Base-by-base conservation (phyloP, 2,113 vertebrate genomes). In the Vireo altiloquus region DNA sequence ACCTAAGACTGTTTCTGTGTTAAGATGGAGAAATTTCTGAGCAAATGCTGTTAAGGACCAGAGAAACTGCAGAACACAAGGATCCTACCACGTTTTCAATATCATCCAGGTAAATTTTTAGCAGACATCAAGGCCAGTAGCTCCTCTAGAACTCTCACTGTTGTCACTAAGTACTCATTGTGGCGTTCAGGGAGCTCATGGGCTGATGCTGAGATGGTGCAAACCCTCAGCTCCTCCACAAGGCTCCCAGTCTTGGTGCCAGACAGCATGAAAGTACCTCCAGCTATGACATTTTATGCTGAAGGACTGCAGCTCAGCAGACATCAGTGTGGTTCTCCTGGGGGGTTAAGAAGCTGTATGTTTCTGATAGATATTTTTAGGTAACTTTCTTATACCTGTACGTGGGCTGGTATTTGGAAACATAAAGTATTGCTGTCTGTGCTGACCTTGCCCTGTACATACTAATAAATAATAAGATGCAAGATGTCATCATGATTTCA, bases 131-230 rank as follows among this genome's bases (percentile, higher is more conserved):
- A 44, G 64, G n/a, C 1, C 30, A 18, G 6, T 24, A 64, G 25
- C 30, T 66, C 23, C 59, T n/a, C 22, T 10, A 20, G 21, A 76
- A 5, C 37, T 65, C 27, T 27, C 21, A 13, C 19, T 61, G 24
- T 44, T 61, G 24, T 44, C 72, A 15, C 47, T 31, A 4, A 27
- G 23, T 18, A 2, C 33, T 66, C 11, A 2, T 22, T 1, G 0
- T 22, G 52, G 24, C 0, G 1, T 37, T 44, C 27, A 33, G 27
- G 54, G 37, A 37, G 22, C 27, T 66, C 31, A 13, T 6, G 37
- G 13, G 5, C 56, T 59, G 28, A 49, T 65, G 56, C 40, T 39
- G 56, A 30, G 50, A 7, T 22, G 27, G 30, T 52, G 15, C 35
- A 75, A 23, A 64, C 11, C 28, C 65, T 72, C 52, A 68, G 35